Evolutionary conservation across 2,113 vertebrate genomes (phyloP).

Genomic region (human (Homo sapiens)): GRCh38 chr13:91602001-91602500

Average conservation of each 20-base stretch:
- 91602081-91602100: background rate
- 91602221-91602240: background rate
- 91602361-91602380: conserved; percentile 65
- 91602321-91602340: conserved; percentile 38
- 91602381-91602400: conserved; percentile 58
- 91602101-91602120: background rate
- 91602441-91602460: conserved; percentile 69
- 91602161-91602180: background rate
- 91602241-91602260: background rate
- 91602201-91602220: background rate
- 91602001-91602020: background rate
- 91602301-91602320: conserved; percentile 14
- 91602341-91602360: conserved; percentile 62
- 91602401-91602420: conserved; percentile 66
- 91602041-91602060: background rate
- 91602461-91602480: conserved; percentile 51
- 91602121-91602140: background rate
- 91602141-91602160: background rate
- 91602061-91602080: background rate
- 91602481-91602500: conserved; percentile 54
- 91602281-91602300: conserved; percentile 8
- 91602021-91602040: background rate
- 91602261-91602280: conserved; percentile 32
- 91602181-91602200: background rate
- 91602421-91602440: conserved; percentile 73